These are phyloP conservation scores for Montifringilla adamsi DNA, from an alignment of 2,113 vertebrate species.

Conservation along the genomic window DNA sequence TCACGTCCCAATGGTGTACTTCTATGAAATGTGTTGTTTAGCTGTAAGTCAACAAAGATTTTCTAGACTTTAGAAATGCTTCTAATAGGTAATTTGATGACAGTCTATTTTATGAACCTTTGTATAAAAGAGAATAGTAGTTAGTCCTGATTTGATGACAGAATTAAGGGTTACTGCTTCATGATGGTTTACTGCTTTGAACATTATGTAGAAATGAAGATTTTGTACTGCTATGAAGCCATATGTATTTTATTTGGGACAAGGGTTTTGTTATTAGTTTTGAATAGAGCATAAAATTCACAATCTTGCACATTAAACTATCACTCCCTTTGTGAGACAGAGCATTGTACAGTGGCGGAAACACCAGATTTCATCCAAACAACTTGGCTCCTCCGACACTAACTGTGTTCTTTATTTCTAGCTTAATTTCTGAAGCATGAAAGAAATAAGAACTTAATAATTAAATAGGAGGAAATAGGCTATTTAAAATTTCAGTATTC, in stretches of 20 bases:
- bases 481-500: background rate
- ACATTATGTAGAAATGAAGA: background rate
- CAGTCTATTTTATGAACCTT: background rate
- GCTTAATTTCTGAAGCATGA: background rate
- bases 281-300: slow-evolving; percentile 3
- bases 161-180: background rate
- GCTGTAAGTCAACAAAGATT: background rate
- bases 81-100: background rate
- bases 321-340: background rate
- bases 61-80: background rate
- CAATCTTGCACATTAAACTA: background rate
- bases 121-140: background rate
- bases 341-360: background rate
- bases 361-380: background rate
- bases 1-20: background rate
- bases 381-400: background rate
- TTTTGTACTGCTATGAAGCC: background rate
- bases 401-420: background rate
- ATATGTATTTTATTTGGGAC: background rate
- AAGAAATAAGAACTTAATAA: background rate
- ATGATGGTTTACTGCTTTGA: background rate
- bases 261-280: background rate
- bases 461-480: background rate
- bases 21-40: background rate
- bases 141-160: background rate